Percentiles rank a stretch among this genome's conserved stretches.
These are phyloP conservation scores for Zaprionus capensis DNA, from an alignment of 1,140 invertebrate species.

Conservation along the genomic window DNA sequence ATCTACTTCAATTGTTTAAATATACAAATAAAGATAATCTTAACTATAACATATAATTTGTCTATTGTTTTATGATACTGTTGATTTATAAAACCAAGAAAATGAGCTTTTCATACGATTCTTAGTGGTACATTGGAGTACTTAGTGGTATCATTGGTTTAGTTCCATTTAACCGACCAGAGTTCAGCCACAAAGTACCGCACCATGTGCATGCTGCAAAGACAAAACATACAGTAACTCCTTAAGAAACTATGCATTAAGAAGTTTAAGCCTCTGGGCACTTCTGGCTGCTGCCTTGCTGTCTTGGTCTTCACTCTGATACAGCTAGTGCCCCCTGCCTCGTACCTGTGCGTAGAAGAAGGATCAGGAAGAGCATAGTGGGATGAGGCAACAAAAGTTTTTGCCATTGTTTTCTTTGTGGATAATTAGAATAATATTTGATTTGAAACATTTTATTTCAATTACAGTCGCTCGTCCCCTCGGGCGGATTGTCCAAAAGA, in stretches of 20 bases:
- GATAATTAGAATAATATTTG: conserved; percentile 81
- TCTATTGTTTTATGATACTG: too few relatives aligned
- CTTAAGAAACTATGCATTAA: conserved; percentile 34
- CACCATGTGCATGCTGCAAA: neutral
- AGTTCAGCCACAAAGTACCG: neutral
- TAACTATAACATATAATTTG: too few relatives aligned
- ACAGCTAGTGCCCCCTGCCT: neutral
- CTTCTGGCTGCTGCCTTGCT: neutral
- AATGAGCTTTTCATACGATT: neutral
- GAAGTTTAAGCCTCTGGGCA: conserved; percentile 8
- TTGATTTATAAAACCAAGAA: too few relatives aligned
- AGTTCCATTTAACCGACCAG: neutral
- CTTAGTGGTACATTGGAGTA: neutral
- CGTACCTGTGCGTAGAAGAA: neutral
- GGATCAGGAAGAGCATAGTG: neutral
- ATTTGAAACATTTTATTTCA: conserved; percentile 81
- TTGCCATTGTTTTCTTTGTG: conserved; percentile 65
- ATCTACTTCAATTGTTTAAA: too few relatives aligned
- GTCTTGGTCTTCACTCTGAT: neutral
- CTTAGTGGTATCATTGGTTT: neutral
- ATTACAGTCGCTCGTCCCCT: conserved; percentile 50
- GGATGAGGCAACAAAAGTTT: conserved; percentile 38
- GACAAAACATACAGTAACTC: neutral
- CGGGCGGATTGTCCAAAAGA: conserved; percentile 55
- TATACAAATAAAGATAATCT: too few relatives aligned